These are phyloP conservation scores for Pseudolaguvia tuberculata DNA, from an alignment of 2,113 vertebrate genomes.

Conservation along the genomic window DNA sequence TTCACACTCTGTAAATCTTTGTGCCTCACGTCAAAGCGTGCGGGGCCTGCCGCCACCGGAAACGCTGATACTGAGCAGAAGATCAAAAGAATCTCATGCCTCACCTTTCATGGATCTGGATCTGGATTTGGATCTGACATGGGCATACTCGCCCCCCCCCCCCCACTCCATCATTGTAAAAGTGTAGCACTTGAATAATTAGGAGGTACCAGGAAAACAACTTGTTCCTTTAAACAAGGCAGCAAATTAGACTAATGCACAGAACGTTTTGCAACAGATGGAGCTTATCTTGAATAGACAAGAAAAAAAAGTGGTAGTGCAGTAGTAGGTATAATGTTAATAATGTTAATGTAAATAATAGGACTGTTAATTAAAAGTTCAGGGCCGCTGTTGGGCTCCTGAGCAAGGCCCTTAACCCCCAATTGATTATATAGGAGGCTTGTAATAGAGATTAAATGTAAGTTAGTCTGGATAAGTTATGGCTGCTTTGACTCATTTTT, in stretches of 20 bases:
- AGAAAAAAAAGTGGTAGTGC: too few relatives aligned
- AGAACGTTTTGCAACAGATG: not conserved
- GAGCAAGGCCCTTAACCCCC: too few relatives aligned
- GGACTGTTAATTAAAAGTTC: too few relatives aligned
- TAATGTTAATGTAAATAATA: too few relatives aligned
- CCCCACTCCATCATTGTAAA: not conserved
- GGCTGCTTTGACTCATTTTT: slow-evolving; percentile 7
- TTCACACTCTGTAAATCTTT: slow-evolving; percentile 92
- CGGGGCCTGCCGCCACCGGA: slow-evolving; percentile 77
- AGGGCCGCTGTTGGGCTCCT: too few relatives aligned
- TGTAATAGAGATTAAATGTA: too few relatives aligned
- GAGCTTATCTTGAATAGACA: not conserved
- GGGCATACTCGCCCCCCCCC: slow-evolving; percentile 16
- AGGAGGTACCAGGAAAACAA: not conserved
- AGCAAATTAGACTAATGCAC: not conserved
- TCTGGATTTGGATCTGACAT: slow-evolving; percentile 38
- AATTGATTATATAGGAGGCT: too few relatives aligned
- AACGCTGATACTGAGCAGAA: slow-evolving; percentile 40
- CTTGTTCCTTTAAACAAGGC: not conserved
- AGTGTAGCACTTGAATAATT: slow-evolving; percentile 24
- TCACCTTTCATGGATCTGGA: slow-evolving; percentile 35
- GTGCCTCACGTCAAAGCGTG: slow-evolving; percentile 79
- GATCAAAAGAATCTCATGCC: slow-evolving; percentile 49
- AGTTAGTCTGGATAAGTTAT: not conserved
- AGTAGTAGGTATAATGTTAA: too few relatives aligned